Evolutionary conservation across 2,888 invertebrate genomes (phyloP), one percentile per base, ranked within the genome.

Genomic region (Graphium colonna): DNA sequence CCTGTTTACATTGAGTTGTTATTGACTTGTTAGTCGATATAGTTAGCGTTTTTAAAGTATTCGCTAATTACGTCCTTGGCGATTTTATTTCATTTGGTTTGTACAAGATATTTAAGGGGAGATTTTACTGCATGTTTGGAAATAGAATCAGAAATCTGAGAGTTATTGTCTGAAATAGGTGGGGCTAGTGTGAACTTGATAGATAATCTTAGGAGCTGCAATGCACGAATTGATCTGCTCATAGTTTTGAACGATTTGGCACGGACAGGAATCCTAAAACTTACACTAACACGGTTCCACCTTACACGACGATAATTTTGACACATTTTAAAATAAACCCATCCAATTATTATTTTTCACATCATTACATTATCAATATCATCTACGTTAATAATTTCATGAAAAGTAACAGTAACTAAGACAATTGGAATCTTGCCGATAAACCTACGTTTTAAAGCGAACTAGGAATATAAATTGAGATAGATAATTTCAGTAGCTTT

Each of bases 391-490:
- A 65, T 63, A 69, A 77, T 80, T 81, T 83, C 78, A 73, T 68
- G 76, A 73, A 73, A 54, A 69, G 70, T 73, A 69, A 75, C 73
- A 79, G 73, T 79, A 79, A 81, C 77, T 83, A 82, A 73, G 71
- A 82, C 76, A 79, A 84, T 79, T 88, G 86, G 87, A 87, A 85
- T 82, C 76, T 75, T 83, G 82, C 83, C 84, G 79, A 86, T 87
- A 85, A 77, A 81, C 72, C 85, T 89, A 89, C 78, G 67, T 77
- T 79, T 82, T 87, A 87, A 87, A 88, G 87, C 87, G 81, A 84
- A 83, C 84, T 88, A 89, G 87, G 88, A 88, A 88, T 89, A 87
- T 76, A 77, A 74, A 79, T 80, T 86, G 86, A 88, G 85, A 86
- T 86, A 87, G 83, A 80, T 82, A 82, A 84, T 82, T 85, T 86